Base-by-base conservation (phyloP, 2,113 vertebrate genomes). In the Entelurus aequoreus region DNA sequence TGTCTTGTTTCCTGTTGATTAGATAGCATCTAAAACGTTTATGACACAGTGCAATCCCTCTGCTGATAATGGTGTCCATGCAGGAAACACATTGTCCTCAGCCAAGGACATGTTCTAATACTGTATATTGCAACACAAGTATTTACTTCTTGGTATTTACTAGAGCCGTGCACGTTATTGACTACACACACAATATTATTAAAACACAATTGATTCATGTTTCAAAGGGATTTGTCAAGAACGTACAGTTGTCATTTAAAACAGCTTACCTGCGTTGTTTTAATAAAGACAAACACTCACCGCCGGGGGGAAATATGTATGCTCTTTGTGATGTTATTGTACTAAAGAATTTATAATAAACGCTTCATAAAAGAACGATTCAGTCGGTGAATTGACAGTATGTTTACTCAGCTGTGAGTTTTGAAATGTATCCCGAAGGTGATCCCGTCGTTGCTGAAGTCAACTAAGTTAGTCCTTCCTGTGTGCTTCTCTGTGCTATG, bases 211-310 rank as follows among this genome's bases (percentile, higher is more conserved):
- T 61, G 55, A 48, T 15, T n/a, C 35, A 48, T 12, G 15, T n/a
- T 48, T 21, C 10, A 14, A 2, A 4, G 53, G 35, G 53, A 38
- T 38, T 54, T 5, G 5, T 3, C 50, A 52, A 58, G 44, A 66
- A 66, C 40, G 60, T 63, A 66, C 54, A 63, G 64, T 50, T 47
- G 68, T 77, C 58, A 75, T 84, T 75, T 78, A 15, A 68, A 84
- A 66, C 46, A 73, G 68, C 54, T 62, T 75, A 69, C 53, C 51
- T 2, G 8, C 35, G 63, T 66, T 71, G 14, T 69, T 68, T 78
- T 60, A 37, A 66, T 52, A 49, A 53, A 57, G 28, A 54, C 56
- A 66, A 16, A 65, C 54, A 0, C 11, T 48, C 47, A 48, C 14
- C 68, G 68, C 44, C 68, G 56, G 61, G 50, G 61, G 65, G 69